A percentile compares a stretch with the other conserved stretches of the same genome.
Conservation (phyloP, 2,797 vertebrate genomes). For the Gambelia wislizenii region DNA sequence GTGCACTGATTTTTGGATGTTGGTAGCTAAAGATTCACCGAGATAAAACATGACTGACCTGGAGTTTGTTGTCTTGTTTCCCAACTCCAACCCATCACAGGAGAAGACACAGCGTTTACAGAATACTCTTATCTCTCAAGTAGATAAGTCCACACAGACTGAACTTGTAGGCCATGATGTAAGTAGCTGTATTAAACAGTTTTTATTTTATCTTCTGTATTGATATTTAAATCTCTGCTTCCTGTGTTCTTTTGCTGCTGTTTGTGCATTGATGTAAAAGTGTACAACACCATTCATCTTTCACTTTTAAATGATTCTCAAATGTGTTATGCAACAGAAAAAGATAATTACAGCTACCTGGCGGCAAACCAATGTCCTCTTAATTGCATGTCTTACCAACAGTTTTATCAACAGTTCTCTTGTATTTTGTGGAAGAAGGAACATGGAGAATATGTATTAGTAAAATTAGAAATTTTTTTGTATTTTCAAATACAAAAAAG, state of each 20-base stretch:
- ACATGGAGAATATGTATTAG: slow-evolving; percentile 48
- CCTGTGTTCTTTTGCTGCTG: slow-evolving; percentile 66
- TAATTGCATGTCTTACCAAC: slow-evolving; percentile 67
- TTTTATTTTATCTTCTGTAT: slow-evolving; percentile 62
- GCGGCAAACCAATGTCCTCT: slow-evolving; percentile 42
- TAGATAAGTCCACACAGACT: slow-evolving; percentile 95
- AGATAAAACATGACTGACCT: slow-evolving; percentile 35
- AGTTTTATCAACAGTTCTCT: slow-evolving; percentile 52
- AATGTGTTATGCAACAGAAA: slow-evolving; percentile 47
- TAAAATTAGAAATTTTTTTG: slow-evolving; percentile 67
- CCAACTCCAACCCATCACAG: slow-evolving; percentile 77
- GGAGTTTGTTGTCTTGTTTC: slow-evolving; percentile 29
- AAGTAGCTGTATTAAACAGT: slow-evolving; percentile 79
- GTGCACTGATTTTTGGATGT: background rate
- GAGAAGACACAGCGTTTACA: slow-evolving; percentile 88
- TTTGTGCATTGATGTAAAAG: slow-evolving; percentile 51
- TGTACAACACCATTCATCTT: slow-evolving; percentile 55
- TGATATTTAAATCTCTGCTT: slow-evolving; percentile 61
- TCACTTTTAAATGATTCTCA: slow-evolving; percentile 64
- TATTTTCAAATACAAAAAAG: slow-evolving; percentile 68
- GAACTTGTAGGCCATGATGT: slow-evolving; percentile 91
- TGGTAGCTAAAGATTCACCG: slow-evolving; percentile 10
- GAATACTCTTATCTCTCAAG: slow-evolving; percentile 87
- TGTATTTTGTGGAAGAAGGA: slow-evolving; percentile 56
- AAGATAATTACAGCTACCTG: slow-evolving; percentile 61